Conservation (phyloP, 2,797 vertebrate species). For the Salmo trutta region DNA sequence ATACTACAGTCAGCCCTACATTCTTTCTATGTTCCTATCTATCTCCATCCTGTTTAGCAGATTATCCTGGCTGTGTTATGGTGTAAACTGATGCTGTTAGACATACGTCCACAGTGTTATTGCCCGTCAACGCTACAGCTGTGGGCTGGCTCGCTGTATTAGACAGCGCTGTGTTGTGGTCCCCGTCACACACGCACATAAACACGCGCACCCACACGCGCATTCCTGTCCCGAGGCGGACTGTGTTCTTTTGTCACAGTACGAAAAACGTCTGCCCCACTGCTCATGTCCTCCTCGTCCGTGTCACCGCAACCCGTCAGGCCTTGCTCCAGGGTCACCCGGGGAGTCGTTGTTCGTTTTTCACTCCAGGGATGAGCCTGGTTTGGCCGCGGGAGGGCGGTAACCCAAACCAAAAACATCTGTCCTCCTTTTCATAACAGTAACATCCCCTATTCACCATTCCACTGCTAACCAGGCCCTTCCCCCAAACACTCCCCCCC, state of each 20-base stretch:
- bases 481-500: slow-evolving; percentile 40
- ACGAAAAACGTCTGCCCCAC: slow-evolving; percentile 38
- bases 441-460: slow-evolving; percentile 55
- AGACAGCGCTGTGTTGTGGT: not conserved
- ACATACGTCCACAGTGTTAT: slow-evolving; percentile 5
- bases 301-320: slow-evolving; percentile 74
- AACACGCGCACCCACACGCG: too few relatives aligned
- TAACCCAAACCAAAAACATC: slow-evolving; percentile 90
- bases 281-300: slow-evolving; percentile 40
- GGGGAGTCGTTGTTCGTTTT: slow-evolving; percentile 80
- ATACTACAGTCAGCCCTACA: slow-evolving; percentile 46
- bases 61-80: slow-evolving; percentile 44
- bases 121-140: slow-evolving; percentile 10
- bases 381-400: slow-evolving; percentile 74
- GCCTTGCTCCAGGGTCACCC: slow-evolving; percentile 79
- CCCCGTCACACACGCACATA: slow-evolving; percentile 53
- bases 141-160: not conserved
- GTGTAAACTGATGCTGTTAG: slow-evolving; percentile 33
- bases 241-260: slow-evolving; percentile 63
- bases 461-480: slow-evolving; percentile 75
- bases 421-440: slow-evolving; percentile 74
- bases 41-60: slow-evolving; percentile 29
- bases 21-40: slow-evolving; percentile 51
- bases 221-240: slow-evolving; percentile 39
- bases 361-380: slow-evolving; percentile 84